Percentiles rank a stretch among this genome's conserved stretches.
Conservation (phyloP, 2,797 vertebrate genomes). For the Catharus ustulatus region DNA sequence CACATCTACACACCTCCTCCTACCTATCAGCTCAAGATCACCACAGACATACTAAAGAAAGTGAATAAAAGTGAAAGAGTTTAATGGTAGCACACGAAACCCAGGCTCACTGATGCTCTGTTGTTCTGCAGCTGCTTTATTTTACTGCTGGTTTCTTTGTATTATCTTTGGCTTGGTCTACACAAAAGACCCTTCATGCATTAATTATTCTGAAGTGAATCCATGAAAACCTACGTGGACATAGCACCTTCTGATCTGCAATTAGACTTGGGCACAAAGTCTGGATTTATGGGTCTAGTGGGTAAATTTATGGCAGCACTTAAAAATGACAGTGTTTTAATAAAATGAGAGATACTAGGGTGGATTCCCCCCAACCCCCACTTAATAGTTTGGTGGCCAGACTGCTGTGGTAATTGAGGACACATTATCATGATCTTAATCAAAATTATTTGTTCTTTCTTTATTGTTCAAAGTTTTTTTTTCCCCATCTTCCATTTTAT, state of each 20-base stretch:
- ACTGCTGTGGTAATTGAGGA: slow-evolving; percentile 18
- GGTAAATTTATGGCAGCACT: neutral
- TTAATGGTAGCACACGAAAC: neutral
- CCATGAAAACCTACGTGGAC: neutral
- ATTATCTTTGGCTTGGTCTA: neutral
- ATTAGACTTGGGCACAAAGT: neutral
- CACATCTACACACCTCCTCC: neutral
- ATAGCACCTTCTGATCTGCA: neutral
- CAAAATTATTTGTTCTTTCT: slow-evolving; percentile 44
- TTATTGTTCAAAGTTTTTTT: slow-evolving; percentile 45
- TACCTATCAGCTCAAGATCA: neutral
- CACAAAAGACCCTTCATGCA: neutral
- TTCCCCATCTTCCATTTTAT: slow-evolving; percentile 41
- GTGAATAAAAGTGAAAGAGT: neutral
- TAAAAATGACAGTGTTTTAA: slow-evolving; percentile 48
- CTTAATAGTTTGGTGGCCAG: slow-evolving; percentile 6
- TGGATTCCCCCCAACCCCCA: neutral
- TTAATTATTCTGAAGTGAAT: neutral
- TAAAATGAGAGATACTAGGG: slow-evolving; percentile 26
- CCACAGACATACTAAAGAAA: neutral
- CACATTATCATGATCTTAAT: slow-evolving; percentile 6
- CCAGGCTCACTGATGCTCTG: neutral
- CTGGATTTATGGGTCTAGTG: neutral
- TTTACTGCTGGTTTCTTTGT: neutral
- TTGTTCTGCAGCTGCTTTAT: neutral